phyloP scores from a whole-genome alignment of 1,140 invertebrate genomes.

The Ostrea edulis region DNA sequence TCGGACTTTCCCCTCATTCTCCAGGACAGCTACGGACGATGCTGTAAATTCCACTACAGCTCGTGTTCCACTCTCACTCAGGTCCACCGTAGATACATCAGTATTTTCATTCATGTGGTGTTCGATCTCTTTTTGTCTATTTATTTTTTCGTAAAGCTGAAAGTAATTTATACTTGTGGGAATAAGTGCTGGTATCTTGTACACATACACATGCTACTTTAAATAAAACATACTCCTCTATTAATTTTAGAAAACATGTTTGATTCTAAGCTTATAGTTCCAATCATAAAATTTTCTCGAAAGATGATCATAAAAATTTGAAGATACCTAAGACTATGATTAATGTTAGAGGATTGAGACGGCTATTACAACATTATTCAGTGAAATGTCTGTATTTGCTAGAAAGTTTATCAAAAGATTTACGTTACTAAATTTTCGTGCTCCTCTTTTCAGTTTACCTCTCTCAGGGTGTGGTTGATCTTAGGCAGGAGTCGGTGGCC shows the following conservation, averaged over 20 bases:
- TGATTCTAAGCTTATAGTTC: too few species aligned
- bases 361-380: too few species aligned
- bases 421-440: too few species aligned
- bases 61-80: slow-evolving; percentile 73
- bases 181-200: neutral
- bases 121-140: neutral
- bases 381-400: too few species aligned
- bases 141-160: slow-evolving; percentile 54
- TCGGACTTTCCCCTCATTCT: slow-evolving; percentile 83
- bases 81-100: slow-evolving; percentile 54
- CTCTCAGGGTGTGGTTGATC: slow-evolving; percentile 62
- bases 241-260: too few species aligned
- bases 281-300: neutral
- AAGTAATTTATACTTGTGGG: neutral
- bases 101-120: neutral
- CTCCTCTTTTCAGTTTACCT: slow-evolving; percentile 53
- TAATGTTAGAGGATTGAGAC: too few species aligned
- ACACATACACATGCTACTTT: too few species aligned
- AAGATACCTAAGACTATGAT: too few species aligned
- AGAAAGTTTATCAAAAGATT: too few species aligned
- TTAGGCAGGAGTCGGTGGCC: slow-evolving; percentile 74
- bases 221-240: too few species aligned
- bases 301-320: neutral
- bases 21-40: slow-evolving; percentile 82
- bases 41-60: slow-evolving; percentile 84